A percentile compares a stretch with the other conserved stretches of the same genome.
Conservation (phyloP, 2,888 invertebrate species). For the Drosophila meridionalis region DNA sequence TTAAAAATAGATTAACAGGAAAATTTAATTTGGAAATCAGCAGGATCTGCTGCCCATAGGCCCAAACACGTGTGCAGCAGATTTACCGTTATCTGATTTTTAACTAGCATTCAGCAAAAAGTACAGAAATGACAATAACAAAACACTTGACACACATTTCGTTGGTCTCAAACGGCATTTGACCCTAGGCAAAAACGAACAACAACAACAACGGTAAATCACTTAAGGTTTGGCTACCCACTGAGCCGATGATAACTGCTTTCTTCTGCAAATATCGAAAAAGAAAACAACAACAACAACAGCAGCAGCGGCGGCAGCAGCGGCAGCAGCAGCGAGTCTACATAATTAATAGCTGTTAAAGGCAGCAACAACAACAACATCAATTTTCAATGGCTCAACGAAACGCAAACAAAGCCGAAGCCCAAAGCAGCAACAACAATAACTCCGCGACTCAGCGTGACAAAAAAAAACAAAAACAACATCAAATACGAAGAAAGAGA, state of each 20-base stretch:
- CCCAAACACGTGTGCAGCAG: not conserved
- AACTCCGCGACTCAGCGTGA: constrained; percentile 10
- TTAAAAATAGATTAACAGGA: not conserved
- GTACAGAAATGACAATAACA: constrained; percentile 2
- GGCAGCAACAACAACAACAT: constrained; percentile 52
- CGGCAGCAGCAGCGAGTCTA: constrained; percentile 26
- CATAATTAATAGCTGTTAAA: constrained; percentile 68
- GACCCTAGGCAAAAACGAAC: constrained; percentile 54
- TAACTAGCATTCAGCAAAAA: constrained; percentile 2
- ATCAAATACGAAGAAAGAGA: constrained; percentile 24
- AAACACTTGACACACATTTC: constrained; percentile 43
- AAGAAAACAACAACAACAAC: constrained; percentile 42
- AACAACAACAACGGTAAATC: constrained; percentile 25
- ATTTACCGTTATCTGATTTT: constrained; percentile 1
- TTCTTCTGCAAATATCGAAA: constrained; percentile 61
- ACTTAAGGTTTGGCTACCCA: constrained; percentile 18
- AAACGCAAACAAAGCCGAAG: constrained; percentile 28
- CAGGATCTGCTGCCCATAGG: not conserved
- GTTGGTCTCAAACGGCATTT: constrained; percentile 28
- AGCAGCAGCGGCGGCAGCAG: not conserved
- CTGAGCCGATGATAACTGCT: constrained; percentile 41
- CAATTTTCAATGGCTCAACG: constrained; percentile 26
- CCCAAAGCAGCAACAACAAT: constrained; percentile 2
- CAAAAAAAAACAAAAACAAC: constrained; percentile 4
- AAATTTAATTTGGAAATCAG: not conserved